Conservation (phyloP, 2,888 invertebrate genomes). For the Hyposoter didymator region DNA sequence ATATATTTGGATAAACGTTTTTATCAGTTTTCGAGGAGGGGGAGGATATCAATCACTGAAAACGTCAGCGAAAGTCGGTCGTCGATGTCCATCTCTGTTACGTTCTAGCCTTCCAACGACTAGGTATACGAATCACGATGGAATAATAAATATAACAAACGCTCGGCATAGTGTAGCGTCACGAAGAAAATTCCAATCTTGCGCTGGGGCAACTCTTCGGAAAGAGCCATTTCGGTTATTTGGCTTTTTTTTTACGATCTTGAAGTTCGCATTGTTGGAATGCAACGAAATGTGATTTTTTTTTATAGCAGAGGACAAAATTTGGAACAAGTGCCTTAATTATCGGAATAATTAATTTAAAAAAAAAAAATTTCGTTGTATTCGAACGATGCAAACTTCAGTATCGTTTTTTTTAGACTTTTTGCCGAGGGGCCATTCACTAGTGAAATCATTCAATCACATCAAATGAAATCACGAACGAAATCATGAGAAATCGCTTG, state of each 20-base stretch:
- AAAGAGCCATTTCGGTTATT: neutral
- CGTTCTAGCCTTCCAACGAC: conserved; percentile 5
- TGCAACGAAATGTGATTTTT: too few relatives aligned
- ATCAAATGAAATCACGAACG: too few relatives aligned
- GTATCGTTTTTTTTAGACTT: too few relatives aligned
- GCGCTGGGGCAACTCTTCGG: neutral
- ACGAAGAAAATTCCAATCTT: neutral
- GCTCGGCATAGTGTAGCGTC: neutral
- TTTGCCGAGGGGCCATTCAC: too few relatives aligned
- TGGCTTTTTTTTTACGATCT: neutral
- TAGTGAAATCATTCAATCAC: too few relatives aligned
- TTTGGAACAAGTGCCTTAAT: too few relatives aligned
- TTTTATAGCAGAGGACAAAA: too few relatives aligned
- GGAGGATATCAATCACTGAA: conserved; percentile 63
- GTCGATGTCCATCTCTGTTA: conserved; percentile 45
- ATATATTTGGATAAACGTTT: conserved; percentile 62
- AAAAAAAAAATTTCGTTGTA: too few relatives aligned
- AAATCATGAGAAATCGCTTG: too few relatives aligned
- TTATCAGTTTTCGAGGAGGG: conserved; percentile 63
- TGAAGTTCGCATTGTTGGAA: too few relatives aligned
- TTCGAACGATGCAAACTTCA: too few relatives aligned
- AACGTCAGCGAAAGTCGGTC: conserved; percentile 62
- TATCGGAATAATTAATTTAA: too few relatives aligned
- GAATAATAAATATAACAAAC: neutral
- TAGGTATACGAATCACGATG: neutral